A percentile compares a stretch with the other conserved stretches of the same genome.
Conservation (phyloP, 2,888 invertebrate species). For the Ectemnius lituratus region DNA sequence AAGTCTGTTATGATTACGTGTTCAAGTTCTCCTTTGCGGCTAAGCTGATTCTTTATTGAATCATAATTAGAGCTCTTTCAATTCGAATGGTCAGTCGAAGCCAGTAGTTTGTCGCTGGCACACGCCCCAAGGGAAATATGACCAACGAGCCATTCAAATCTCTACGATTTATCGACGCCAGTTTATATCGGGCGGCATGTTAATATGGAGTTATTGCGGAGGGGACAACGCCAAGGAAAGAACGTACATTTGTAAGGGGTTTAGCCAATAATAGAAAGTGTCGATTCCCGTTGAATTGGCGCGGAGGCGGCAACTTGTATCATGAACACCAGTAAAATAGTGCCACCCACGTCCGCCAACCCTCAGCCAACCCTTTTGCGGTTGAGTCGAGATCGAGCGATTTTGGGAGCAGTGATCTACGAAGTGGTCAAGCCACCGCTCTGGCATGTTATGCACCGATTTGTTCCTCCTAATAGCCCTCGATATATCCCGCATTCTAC, state of each 20-base stretch:
- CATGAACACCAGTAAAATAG: slow-evolving; percentile 51
- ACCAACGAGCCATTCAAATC: slow-evolving; percentile 54
- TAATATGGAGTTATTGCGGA: slow-evolving; percentile 56
- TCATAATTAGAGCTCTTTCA: too few relatives aligned
- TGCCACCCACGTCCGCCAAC: slow-evolving; percentile 47
- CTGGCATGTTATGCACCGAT: background rate
- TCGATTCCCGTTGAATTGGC: slow-evolving; percentile 37
- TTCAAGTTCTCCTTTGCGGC: too few relatives aligned
- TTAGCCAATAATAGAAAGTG: slow-evolving; percentile 67
- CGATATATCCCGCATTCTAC: background rate
- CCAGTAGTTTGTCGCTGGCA: slow-evolving; percentile 8
- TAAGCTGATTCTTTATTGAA: too few relatives aligned
- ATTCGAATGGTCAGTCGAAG: background rate
- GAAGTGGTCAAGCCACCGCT: background rate
- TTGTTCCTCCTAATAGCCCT: background rate
- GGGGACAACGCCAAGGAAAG: slow-evolving; percentile 30
- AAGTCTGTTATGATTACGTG: too few relatives aligned
- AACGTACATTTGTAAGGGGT: slow-evolving; percentile 63
- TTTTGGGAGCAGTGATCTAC: background rate
- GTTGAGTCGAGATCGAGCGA: slow-evolving; percentile 9
- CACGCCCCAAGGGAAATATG: slow-evolving; percentile 24
- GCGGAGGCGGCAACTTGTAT: slow-evolving; percentile 65
- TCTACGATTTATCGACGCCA: slow-evolving; percentile 55
- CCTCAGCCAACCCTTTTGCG: slow-evolving; percentile 5
- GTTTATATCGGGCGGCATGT: slow-evolving; percentile 53